Evolutionary conservation across 2,113 vertebrate species (phyloP), one percentile per base, ranked within the genome.

Genomic region (Anas platyrhynchos): DNA sequence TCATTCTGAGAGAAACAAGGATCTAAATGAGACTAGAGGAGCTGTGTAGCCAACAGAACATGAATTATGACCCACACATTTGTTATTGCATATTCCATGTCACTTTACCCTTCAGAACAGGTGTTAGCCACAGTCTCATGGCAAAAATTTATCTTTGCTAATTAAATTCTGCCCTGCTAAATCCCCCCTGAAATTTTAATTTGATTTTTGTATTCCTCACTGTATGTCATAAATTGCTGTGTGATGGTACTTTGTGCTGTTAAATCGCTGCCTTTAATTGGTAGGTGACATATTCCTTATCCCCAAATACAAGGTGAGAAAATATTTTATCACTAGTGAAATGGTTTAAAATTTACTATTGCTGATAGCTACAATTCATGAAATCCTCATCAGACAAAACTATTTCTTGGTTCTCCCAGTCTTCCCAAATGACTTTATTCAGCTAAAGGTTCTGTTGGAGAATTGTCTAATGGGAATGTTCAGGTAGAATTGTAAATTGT

Each of bases 121-220:
- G 94, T 94, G 96, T 79, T 87, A 93, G 76, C 89, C 67, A 41
- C 65, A 78, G 83, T 83, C 46, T 96, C 71, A 61, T 91, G 90
- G 93, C 94, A 93, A 96, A 96, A 90, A 41, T 74, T 20, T 83
- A 31, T 67, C 88, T 91, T 83, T 67, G 63, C 75, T 96, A 89
- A 94, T 96, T 95, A 88, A 89, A 93, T 93, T 96, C 72, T 95
- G 56, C 79, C 56, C 76, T 74, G 79, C 87, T 94, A 89, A 93
- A 93, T 89, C 93, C 56, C 34, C 63, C 27, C 75, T 86, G 79
- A 83, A 94, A 77, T 90, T 95, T 90, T 94, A 94, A 91, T 91
- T 96, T 85, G 79, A 63, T 86, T 88, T 88, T 87, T 83, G 23
- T 71, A 41, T 90, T 91, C 38, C 54, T 95, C 56, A 23, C n/a